phyloP scores from a whole-genome alignment of 2,113 vertebrate species.

The Lophius piscatorius region DNA sequence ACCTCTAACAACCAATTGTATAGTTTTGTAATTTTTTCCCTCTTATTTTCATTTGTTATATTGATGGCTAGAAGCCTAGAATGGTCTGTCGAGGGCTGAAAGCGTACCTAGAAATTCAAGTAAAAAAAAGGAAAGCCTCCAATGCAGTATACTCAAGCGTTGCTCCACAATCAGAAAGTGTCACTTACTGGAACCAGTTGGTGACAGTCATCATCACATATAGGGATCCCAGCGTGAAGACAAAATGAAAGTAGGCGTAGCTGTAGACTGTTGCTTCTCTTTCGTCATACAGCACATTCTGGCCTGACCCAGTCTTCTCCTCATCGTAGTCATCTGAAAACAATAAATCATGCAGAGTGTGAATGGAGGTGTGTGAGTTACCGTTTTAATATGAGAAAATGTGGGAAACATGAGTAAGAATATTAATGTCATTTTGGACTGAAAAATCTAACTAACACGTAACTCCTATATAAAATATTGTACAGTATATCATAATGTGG shows the following conservation, averaged over 20 bases:
- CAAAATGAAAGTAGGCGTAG: constrained; percentile 93
- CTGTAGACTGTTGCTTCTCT: constrained; percentile 87
- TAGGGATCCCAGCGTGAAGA: constrained; percentile 95
- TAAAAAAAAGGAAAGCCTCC: too few relatives aligned
- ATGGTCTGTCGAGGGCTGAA: too few relatives aligned
- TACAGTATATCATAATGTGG: neutral
- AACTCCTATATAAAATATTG: too few relatives aligned
- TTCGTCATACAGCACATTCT: constrained; percentile 90
- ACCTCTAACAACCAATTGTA: too few relatives aligned
- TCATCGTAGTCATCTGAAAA: constrained; percentile 81
- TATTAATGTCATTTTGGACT: too few relatives aligned
- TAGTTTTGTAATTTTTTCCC: too few relatives aligned
- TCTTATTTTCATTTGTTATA: too few relatives aligned
- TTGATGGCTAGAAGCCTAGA: too few relatives aligned
- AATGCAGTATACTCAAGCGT: neutral
- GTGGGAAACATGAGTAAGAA: too few relatives aligned
- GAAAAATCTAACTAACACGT: too few relatives aligned
- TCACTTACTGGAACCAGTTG: constrained; percentile 97
- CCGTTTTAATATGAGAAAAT: neutral
- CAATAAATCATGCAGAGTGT: neutral
- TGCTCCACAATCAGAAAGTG: neutral
- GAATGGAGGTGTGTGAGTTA: neutral
- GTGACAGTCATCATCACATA: constrained; percentile 99
- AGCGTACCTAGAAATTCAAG: too few relatives aligned
- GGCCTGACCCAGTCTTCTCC: constrained; percentile 78